A percentile compares a stretch with the other conserved stretches of the same genome.
These are phyloP conservation scores for Caenorhabditis briggsae DNA, from an alignment of 1,140 invertebrate genomes.

Conservation along the genomic window DNA sequence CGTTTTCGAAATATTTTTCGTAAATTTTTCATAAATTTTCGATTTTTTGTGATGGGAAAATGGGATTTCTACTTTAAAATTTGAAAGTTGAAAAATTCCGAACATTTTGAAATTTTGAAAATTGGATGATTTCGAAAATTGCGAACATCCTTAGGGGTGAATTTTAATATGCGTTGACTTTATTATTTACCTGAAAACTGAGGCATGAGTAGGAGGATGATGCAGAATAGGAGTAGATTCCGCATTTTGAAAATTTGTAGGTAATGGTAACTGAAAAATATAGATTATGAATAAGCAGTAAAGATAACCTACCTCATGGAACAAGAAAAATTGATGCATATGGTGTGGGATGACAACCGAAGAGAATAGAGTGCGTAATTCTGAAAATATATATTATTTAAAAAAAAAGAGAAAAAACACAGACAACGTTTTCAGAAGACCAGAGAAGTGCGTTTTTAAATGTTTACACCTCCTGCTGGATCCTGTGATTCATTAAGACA, in stretches of 20 bases:
- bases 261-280: not conserved
- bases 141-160: too few species aligned
- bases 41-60: too few species aligned
- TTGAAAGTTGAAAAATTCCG: too few species aligned
- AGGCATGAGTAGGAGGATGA: constrained; percentile 23
- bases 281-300: too few species aligned
- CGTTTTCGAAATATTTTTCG: not conserved
- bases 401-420: not conserved
- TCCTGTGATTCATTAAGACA: not conserved
- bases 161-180: too few species aligned
- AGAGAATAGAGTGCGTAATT: not conserved
- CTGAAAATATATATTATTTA: not conserved
- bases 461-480: not conserved
- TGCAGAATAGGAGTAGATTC: not conserved
- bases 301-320: not conserved
- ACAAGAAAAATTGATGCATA: constrained; percentile 55
- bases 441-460: not conserved
- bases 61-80: too few species aligned
- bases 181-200: constrained; percentile 5
- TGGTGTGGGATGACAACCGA: constrained; percentile 2
- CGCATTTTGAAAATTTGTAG: constrained; percentile 6
- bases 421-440: too few species aligned
- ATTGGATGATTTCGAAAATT: too few species aligned
- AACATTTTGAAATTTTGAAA: too few species aligned
- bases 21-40: not conserved